Base-by-base conservation (phyloP, 2,113 vertebrate genomes). In the Rhegmatorhina hoffmannsi region DNA sequence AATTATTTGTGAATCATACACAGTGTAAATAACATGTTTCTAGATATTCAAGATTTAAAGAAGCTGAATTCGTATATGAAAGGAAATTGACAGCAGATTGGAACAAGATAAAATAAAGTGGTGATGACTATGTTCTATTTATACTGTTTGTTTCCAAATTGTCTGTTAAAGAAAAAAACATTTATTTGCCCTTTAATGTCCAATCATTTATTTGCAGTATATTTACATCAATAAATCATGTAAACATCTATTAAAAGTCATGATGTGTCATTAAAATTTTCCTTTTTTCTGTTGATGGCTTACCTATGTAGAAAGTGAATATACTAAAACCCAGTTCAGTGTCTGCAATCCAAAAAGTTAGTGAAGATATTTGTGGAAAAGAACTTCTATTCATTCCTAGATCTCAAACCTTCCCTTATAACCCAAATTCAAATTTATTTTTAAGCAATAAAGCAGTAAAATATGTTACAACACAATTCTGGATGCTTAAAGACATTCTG, bases 151-250 rank as follows among this genome's bases (percentile, higher is more conserved):
- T 97, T 96, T 87, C 70, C 95, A 95, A 96, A 84, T 62, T 91
- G 79, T 96, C 93, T 96, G 96, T 94, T 95, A 79, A 95, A 92
- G 44, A 92, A 94, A 95, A 95, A 91, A 92, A 59, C 52, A 74
- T 96, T 97, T 96, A 90, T 97, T 98, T 98, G 95, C 90, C 94
- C 87, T 97, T 88, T 95, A 94, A 89, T 96, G 92, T 97, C 94
- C 76, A 94, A 92, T 13, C 21, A 76, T 85, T 97, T 95, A 97
- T 96, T 97, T 98, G 90, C 84, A 91, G 81, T 97, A 97, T 97
- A 97, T 97, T 97, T 98, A 97, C 97, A 97, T 96, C 95, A 98
- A 98, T 98, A 98, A 98, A 98, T 95, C 80, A 97, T 97, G 95
- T 43, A 74, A 88, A 97, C 97, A 78, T 84, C 73, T 88, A 36